Conservation (phyloP, 1,140 invertebrate genomes). For the Heliconius congener region DNA sequence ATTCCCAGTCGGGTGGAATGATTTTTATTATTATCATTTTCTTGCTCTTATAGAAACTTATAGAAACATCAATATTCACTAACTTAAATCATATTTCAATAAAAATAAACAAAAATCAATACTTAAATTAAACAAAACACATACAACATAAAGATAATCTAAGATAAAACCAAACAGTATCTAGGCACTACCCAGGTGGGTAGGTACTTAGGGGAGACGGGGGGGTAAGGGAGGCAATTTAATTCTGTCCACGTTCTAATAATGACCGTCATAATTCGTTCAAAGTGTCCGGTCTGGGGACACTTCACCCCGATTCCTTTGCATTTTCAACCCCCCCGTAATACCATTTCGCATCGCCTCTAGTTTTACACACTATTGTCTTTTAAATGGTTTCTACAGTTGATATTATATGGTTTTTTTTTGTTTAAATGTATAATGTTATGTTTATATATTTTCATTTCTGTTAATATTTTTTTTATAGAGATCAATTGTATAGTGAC, state of each 20-base stretch:
- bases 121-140: background rate
- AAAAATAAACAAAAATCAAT: background rate
- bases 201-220: background rate
- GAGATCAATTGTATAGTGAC: too few relatives aligned
- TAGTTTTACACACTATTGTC: conserved; percentile 61
- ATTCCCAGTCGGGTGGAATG: too few relatives aligned
- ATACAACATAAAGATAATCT: conserved; percentile 3
- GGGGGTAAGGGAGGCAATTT: conserved; percentile 68
- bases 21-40: too few relatives aligned
- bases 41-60: too few relatives aligned
- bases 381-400: conserved; percentile 28
- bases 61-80: too few relatives aligned
- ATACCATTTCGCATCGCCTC: conserved; percentile 73
- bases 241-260: conserved; percentile 83
- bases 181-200: conserved; percentile 1
- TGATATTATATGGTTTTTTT: background rate
- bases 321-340: conserved; percentile 71
- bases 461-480: background rate
- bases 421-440: background rate
- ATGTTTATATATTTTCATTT: background rate
- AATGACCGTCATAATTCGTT: conserved; percentile 83
- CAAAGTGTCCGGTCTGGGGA: conserved; percentile 82
- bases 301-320: conserved; percentile 76
- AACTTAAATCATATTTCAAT: background rate
- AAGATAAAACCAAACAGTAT: conserved; percentile 8